Evolutionary conservation across 2,888 invertebrate genomes (phyloP), one percentile per base, ranked within the genome.

Genomic region (Microctonus hyperodae): DNA sequence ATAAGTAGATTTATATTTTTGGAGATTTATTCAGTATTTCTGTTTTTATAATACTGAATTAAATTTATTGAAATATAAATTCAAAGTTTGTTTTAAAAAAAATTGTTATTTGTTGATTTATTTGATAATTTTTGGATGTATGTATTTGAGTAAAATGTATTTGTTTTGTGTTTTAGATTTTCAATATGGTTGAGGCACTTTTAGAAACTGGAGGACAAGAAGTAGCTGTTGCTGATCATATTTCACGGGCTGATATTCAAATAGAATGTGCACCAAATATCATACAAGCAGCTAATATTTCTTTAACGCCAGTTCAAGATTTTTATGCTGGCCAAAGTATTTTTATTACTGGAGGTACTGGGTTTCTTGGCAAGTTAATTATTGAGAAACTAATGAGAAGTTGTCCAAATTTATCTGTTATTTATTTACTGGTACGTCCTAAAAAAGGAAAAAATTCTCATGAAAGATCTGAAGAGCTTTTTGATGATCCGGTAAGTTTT

Each of bases 331-430:
- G 86, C 1, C 86, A 86, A 66, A 84, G 81, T 65, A 78, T 90
- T 62, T 87, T 90, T 69, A 83, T 91, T 68, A 90, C 90, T 4
- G 90, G 91, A 4, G 90, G 87, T 48, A 90, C 90, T 3, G 91
- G 91, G 2, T 91, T 91, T 77, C 83, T 91, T 77, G 91, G 91
- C 11, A 91, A 91, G 80, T 88, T 90, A n/a, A 81, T 91, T 22
- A 85, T 90, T 23, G 91, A 91, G 81, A 91, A 91, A 79, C 81
- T 91, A n/a, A 83, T 91, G 13, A 85, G 90, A 69, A 86, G 87
- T 58, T 89, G 90, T 73, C 88, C 90, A 3, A 86, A 86, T 3
- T 81, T 91, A 25, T 83, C 84, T 35, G 85, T 83, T 67, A 85
- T 91, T 61, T 91, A 89, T 79, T 77, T 89, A 28, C 81, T 90